Evolutionary conservation across 2,113 vertebrate genomes (phyloP).

Genomic region (Myotis brandtii): DNA sequence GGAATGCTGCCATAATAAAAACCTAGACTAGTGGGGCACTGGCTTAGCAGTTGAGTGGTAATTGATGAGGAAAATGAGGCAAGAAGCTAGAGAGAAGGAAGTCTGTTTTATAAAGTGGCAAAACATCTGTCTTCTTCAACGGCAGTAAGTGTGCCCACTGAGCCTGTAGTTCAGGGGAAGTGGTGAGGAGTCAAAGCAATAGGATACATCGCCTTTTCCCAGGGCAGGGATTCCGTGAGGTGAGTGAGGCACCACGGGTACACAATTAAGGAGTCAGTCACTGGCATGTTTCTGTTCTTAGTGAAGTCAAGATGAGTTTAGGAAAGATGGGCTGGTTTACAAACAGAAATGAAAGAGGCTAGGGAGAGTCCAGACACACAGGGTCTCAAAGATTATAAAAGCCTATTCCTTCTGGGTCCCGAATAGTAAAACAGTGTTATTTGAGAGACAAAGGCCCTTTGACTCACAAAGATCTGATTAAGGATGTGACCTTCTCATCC

Average conservation of each 20-base stretch:
- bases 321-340: not conserved
- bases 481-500: not conserved
- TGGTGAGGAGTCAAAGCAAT: not conserved
- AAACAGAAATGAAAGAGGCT: not conserved
- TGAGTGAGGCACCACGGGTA: not conserved
- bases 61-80: not conserved
- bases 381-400: not conserved
- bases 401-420: not conserved
- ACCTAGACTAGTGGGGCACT: not conserved
- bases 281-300: not conserved
- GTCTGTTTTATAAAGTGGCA: not conserved
- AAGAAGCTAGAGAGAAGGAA: not conserved
- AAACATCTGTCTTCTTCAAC: not conserved
- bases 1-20: not conserved
- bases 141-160: not conserved
- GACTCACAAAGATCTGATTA: not conserved
- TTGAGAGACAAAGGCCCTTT: not conserved
- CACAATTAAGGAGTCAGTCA: not conserved
- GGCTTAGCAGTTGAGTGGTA: not conserved
- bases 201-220: not conserved
- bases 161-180: not conserved
- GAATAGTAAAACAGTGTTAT: not conserved
- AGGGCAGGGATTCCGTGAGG: not conserved
- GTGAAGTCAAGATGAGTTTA: not conserved
- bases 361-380: not conserved